These are phyloP conservation scores for Siniperca undulata DNA, from an alignment of 2,797 vertebrate genomes.

Conservation along the genomic window DNA sequence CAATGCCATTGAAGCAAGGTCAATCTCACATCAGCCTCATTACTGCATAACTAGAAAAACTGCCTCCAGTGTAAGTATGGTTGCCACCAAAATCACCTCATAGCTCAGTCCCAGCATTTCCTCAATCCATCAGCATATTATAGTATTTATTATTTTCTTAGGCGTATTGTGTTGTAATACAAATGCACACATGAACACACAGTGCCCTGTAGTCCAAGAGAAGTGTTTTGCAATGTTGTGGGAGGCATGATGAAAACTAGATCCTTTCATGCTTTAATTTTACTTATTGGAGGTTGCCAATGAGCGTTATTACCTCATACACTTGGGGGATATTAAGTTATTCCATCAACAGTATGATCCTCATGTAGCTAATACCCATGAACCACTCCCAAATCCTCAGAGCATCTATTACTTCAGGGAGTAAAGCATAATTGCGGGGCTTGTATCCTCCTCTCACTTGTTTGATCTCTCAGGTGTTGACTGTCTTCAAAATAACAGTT, in stretches of 20 bases:
- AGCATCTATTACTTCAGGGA: conserved; percentile 32
- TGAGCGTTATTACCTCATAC: conserved; percentile 24
- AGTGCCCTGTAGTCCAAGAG: background rate
- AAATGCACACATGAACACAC: background rate
- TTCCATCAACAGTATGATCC: conserved; percentile 34
- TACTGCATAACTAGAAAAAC: conserved; percentile 62
- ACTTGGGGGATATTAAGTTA: conserved; percentile 29
- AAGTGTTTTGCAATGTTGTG: conserved; percentile 5
- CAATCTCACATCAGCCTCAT: conserved; percentile 74
- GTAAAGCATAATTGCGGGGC: conserved; percentile 30
- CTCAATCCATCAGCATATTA: conserved; percentile 24
- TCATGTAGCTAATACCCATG: conserved; percentile 6
- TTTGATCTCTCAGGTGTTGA: conserved; percentile 42
- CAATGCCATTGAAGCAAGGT: conserved; percentile 80
- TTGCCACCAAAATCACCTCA: conserved; percentile 41
- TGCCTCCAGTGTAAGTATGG: conserved; percentile 43
- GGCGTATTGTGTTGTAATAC: conserved; percentile 5
- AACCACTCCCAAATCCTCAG: conserved; percentile 32
- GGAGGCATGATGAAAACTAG: conserved; percentile 28
- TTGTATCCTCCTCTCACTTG: conserved; percentile 17
- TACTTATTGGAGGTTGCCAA: conserved; percentile 34
- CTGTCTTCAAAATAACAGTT: conserved; percentile 19
- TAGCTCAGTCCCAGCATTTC: conserved; percentile 35
- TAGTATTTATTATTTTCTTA: conserved; percentile 21
- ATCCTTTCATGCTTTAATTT: conserved; percentile 9